A percentile compares a stretch with the other conserved stretches of the same genome.
Conservation (phyloP, 2,888 invertebrate species). For the Steinernema carpocapsae region DNA sequence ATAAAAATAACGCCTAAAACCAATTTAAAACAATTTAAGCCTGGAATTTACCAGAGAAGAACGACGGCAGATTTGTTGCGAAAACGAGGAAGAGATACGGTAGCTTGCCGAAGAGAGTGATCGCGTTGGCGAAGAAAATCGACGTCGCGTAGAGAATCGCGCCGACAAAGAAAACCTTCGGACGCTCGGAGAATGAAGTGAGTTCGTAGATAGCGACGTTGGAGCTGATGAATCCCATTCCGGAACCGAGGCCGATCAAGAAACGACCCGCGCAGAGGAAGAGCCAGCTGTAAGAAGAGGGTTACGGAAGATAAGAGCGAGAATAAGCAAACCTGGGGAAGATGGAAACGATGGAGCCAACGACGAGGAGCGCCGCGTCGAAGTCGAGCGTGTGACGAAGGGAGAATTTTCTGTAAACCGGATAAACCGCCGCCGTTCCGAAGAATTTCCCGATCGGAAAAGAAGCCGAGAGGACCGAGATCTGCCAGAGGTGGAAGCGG, state of each 20-base stretch:
- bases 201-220: slow-evolving; percentile 38
- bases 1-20: slow-evolving; percentile 31
- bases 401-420: slow-evolving; percentile 33
- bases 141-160: slow-evolving; percentile 39
- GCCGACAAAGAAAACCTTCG: slow-evolving; percentile 35
- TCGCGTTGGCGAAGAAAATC: slow-evolving; percentile 34
- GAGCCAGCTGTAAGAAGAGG: slow-evolving; percentile 29
- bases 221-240: slow-evolving; percentile 41
- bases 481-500: slow-evolving; percentile 27
- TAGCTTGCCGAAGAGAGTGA: slow-evolving; percentile 26
- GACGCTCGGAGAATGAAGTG: slow-evolving; percentile 37
- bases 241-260: slow-evolving; percentile 39
- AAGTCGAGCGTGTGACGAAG: slow-evolving; percentile 36
- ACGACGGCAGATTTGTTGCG: slow-evolving; percentile 21
- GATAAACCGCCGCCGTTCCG: slow-evolving; percentile 35
- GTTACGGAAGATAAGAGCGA: neutral
- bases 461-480: slow-evolving; percentile 30
- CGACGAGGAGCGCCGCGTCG: slow-evolving; percentile 30
- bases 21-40: neutral
- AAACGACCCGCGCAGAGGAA: slow-evolving; percentile 41
- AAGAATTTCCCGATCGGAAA: slow-evolving; percentile 37
- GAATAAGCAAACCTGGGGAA: neutral
- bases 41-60: slow-evolving; percentile 28
- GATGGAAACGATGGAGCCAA: slow-evolving; percentile 10
- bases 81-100: slow-evolving; percentile 25